Base-by-base conservation (phyloP, 2,888 invertebrate species). In the Tortrix viridana region DNA sequence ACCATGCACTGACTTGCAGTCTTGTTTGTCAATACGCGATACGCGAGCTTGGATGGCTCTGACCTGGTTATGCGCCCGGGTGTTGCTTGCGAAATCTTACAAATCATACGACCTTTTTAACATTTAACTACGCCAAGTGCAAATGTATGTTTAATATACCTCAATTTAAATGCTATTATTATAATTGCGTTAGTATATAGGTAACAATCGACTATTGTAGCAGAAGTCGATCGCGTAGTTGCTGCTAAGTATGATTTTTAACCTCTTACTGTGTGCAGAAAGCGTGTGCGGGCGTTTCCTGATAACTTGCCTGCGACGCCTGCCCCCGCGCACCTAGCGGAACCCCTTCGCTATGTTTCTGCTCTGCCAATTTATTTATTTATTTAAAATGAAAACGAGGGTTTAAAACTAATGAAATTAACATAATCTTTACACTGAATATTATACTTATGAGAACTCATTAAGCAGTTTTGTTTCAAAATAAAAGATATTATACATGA, bases 191-290 rank as follows among this genome's bases (percentile, higher is more conserved):
- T 58, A 53, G 47, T 47, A 57, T 58, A n/a, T n/a, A n/a, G n/a
- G n/a, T n/a, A 63, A 63, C 63, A 63, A 63, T 58, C 41, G 53
- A 53, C 56, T 53, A 63, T 57, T 57, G 62, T 63, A 63, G 63
- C 63, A 52, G 71, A 67, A 73, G 74, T 73, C 75, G 74, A 78
- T 79, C 74, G 76, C 68, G 71, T 75, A 71, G 75, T 77, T 70
- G 75, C 70, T 65, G 67, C 76, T 82, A 85, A 88, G 82, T 88
- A 87, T 82, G 74, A 84, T 85, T 86, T 82, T 88, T 84, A 86
- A 77, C 71, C 77, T 70, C 81, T 80, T 89, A 88, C 76, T 73
- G 86, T 88, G 91, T 85, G 83, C 90, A 90, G 91, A 91, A 91
- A 91, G 91, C 90, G 90, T 91, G 84, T 77, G 82, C 80, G 73